Evolutionary conservation across 2,113 vertebrate species (phyloP), one percentile per base, ranked within the genome.

Genomic region (Paramisgurnus dabryanus): DNA sequence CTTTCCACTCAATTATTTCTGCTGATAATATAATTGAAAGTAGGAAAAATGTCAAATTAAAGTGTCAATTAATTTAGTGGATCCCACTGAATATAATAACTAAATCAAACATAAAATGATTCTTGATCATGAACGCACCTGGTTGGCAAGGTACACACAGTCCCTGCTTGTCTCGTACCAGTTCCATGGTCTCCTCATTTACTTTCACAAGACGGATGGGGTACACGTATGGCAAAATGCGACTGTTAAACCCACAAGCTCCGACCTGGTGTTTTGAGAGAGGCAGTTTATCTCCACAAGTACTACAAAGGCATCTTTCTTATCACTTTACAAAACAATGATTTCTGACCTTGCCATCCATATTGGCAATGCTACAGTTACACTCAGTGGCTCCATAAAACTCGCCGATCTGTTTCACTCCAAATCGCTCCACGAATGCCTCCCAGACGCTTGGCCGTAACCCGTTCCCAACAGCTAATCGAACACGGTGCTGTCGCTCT

Each of bases 341-440:
- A 17, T 79, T 3, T 1, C 66, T 69, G 11, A 96, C 96, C 94
- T 95, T 96, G 57, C 95, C 95, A 0, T 97, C 96, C 85, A 97
- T 83, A 87, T 98, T 98, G 83, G 95, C 93, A 1, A 97, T 91
- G 90, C 96, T 96, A 85, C 96, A 98, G 91, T 98, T 98, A 80
- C 96, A 98, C 81, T 97, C 96, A 0, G 96, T 98, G 74, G 96
- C 96, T 0, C 96, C 96, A 0, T 97, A 98, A 90, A 98, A 98
- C 88, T 98, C 96, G 0, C 94, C 96, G 0, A 98, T 87, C 85
- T 89, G 93, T 10, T 64, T 78, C 67, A 98, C 92, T 0, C 84
- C 78, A 55, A 98, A 98, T 74, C 96, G 93, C 18, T 83, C 81
- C 0, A 92, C 89, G 83, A 98, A 98, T 57, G 96, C 94, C 79